Percentiles rank a stretch among this genome's conserved stretches.
Conservation (phyloP, 2,797 vertebrate species). For the Crocidura indochinensis region DNA sequence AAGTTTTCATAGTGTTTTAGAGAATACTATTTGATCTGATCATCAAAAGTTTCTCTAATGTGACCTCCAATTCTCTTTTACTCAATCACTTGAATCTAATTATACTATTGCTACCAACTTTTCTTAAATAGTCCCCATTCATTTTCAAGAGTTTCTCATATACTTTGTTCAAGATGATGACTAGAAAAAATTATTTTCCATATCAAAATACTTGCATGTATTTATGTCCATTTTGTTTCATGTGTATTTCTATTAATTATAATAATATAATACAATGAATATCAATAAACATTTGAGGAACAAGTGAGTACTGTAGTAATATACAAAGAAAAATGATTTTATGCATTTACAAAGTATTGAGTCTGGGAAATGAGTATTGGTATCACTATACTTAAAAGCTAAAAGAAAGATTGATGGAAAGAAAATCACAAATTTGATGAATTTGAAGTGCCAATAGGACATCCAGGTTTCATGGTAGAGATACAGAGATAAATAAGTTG, state of each 20-base stretch:
- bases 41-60: slow-evolving; percentile 18
- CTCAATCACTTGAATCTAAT: slow-evolving; percentile 13
- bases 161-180: slow-evolving; percentile 5
- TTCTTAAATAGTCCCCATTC: slow-evolving; percentile 17
- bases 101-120: slow-evolving; percentile 18
- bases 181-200: slow-evolving; percentile 38
- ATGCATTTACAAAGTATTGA: slow-evolving; percentile 45
- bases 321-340: slow-evolving; percentile 46
- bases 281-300: slow-evolving; percentile 6
- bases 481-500: slow-evolving; percentile 10
- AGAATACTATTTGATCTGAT: background rate
- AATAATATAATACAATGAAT: slow-evolving; percentile 30
- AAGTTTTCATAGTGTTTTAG: background rate
- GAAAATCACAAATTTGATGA: slow-evolving; percentile 1
- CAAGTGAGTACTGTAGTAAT: slow-evolving; percentile 15
- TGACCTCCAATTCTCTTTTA: slow-evolving; percentile 40
- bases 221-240: slow-evolving; percentile 54
- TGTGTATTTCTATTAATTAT: slow-evolving; percentile 11
- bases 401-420: slow-evolving; percentile 4
- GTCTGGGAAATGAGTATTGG: background rate
- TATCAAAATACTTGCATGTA: slow-evolving; percentile 19
- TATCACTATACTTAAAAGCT: slow-evolving; percentile 16
- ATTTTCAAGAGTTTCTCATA: slow-evolving; percentile 18
- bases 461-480: background rate
- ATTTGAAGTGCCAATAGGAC: slow-evolving; percentile 28